A percentile compares a stretch with the other conserved stretches of the same genome.
Evolutionary conservation across 2,888 invertebrate genomes (phyloP).

Genomic region (Melinaea menophilus): DNA sequence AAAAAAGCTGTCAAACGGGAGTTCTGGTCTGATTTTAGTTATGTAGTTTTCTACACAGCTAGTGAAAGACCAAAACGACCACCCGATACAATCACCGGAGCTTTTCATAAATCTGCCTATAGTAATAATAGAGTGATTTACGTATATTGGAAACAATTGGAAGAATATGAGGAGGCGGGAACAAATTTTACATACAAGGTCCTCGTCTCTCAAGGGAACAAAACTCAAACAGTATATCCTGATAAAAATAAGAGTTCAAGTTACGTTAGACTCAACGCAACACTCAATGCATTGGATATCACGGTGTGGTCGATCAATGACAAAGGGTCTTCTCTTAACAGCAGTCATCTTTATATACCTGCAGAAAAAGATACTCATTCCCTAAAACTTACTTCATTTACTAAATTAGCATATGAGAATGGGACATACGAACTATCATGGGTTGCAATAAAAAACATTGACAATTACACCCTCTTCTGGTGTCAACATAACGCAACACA

Average conservation of each 20-base stretch:
- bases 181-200: conserved; percentile 84
- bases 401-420: conserved; percentile 84
- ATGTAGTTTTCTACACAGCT: conserved; percentile 78
- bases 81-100: conserved; percentile 84
- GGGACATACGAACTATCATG: conserved; percentile 63
- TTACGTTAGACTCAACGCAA: conserved; percentile 79
- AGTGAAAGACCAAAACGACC: conserved; percentile 80
- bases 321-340: conserved; percentile 76
- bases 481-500: conserved; percentile 74
- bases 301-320: conserved; percentile 80
- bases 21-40: conserved; percentile 84
- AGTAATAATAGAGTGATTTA: conserved; percentile 79
- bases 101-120: conserved; percentile 81
- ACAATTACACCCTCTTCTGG: conserved; percentile 90
- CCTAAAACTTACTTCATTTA: conserved; percentile 77
- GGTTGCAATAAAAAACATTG: conserved; percentile 78
- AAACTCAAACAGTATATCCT: conserved; percentile 53
- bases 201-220: conserved; percentile 52
- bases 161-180: conserved; percentile 83
- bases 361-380: conserved; percentile 62
- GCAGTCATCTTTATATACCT: conserved; percentile 80
- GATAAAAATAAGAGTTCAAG: conserved; percentile 77
- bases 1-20: conserved; percentile 71
- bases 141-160: conserved; percentile 89
- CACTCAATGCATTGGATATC: conserved; percentile 64